Percentiles rank a stretch among this genome's conserved stretches.
Evolutionary conservation across 2,888 invertebrate genomes (phyloP).

Genomic region (Phlogophora meticulosa): DNA sequence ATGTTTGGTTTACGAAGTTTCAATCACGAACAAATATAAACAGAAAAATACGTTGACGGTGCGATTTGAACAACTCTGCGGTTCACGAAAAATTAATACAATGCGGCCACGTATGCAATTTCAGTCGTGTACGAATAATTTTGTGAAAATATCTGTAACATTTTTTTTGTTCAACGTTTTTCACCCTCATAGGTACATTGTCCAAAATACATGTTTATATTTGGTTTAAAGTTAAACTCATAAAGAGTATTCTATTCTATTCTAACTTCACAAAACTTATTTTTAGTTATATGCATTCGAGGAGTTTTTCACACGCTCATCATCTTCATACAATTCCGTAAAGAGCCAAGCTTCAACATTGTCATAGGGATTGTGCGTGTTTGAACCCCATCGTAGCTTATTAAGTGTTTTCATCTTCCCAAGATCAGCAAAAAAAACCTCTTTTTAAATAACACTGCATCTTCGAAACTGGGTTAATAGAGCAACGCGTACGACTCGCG

Average conservation of each 20-base stretch:
- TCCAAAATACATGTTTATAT: neutral
- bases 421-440: slow-evolving; percentile 45
- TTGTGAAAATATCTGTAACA: neutral
- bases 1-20: too few species aligned
- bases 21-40: neutral
- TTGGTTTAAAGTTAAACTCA: neutral
- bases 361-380: neutral
- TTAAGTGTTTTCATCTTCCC: slow-evolving; percentile 16
- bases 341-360: neutral
- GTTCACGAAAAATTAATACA: slow-evolving; percentile 9
- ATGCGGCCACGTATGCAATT: slow-evolving; percentile 4
- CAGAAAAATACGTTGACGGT: neutral
- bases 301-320: neutral
- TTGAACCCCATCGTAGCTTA: neutral
- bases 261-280: too few species aligned
- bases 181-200: too few species aligned
- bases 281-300: neutral
- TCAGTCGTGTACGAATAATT: neutral
- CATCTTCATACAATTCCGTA: neutral
- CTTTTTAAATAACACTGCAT: slow-evolving; percentile 50
- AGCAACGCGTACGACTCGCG: slow-evolving; percentile 41
- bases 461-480: slow-evolving; percentile 67
- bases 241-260: too few species aligned
- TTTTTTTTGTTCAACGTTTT: neutral
- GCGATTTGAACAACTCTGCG: neutral